Conservation (phyloP, 2,888 invertebrate genomes). For the Phytoseiulus persimilis region DNA sequence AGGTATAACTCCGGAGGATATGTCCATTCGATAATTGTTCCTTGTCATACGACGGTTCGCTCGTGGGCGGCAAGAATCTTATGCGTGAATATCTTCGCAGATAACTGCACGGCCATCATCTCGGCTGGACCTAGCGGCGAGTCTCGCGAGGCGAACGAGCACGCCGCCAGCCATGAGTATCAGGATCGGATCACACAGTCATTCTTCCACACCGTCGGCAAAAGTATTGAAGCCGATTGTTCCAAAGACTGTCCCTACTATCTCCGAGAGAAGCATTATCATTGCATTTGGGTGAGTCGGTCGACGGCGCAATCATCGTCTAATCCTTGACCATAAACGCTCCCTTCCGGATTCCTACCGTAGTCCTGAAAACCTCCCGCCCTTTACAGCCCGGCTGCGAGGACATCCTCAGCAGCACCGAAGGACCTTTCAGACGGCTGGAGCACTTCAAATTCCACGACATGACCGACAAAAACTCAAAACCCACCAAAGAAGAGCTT, state of each 20-base stretch:
- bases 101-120: slow-evolving; percentile 26
- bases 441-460: slow-evolving; percentile 81
- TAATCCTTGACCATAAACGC: too few species aligned
- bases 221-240: slow-evolving; percentile 49
- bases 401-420: slow-evolving; percentile 66
- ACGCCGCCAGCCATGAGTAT: slow-evolving; percentile 64
- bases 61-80: too few species aligned
- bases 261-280: slow-evolving; percentile 67
- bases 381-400: slow-evolving; percentile 67
- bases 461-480: slow-evolving; percentile 53
- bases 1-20: slow-evolving; percentile 50
- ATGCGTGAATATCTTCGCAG: not conserved
- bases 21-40: not conserved
- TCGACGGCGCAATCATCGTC: too few species aligned
- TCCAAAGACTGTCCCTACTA: slow-evolving; percentile 46
- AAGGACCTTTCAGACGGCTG: slow-evolving; percentile 68
- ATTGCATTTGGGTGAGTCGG: slow-evolving; percentile 71
- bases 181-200: slow-evolving; percentile 76
- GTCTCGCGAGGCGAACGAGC: slow-evolving; percentile 27
- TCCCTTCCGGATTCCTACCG: not conserved
- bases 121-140: slow-evolving; percentile 30
- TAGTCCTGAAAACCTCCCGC: too few species aligned
- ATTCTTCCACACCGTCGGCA: slow-evolving; percentile 60
- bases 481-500: slow-evolving; percentile 36
- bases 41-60: too few species aligned